These are phyloP conservation scores for Amphiprion percula DNA, from an alignment of 2,113 vertebrate genomes.

Conservation along the genomic window DNA sequence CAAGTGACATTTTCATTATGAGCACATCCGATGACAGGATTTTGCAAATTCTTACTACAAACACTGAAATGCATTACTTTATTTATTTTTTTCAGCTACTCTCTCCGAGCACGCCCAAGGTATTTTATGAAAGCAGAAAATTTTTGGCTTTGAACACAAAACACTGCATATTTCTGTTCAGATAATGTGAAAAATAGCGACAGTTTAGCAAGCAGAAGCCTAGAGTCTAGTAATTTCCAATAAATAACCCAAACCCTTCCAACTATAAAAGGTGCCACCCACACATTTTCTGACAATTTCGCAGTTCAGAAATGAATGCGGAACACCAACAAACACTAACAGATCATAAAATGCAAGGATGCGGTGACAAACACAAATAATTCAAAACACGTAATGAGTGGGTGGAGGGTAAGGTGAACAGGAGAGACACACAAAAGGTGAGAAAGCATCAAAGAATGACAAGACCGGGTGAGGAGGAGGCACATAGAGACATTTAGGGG, in stretches of 20 bases:
- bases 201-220: slow-evolving; percentile 3
- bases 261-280: slow-evolving; percentile 64
- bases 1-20: slow-evolving; percentile 6
- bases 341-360: slow-evolving; percentile 53
- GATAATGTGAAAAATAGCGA: slow-evolving; percentile 10
- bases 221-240: slow-evolving; percentile 20
- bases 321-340: slow-evolving; percentile 45
- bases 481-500: slow-evolving; percentile 64
- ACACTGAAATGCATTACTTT: neutral
- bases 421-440: slow-evolving; percentile 43
- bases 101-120: neutral
- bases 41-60: slow-evolving; percentile 16
- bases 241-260: slow-evolving; percentile 36
- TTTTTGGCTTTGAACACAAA: neutral
- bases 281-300: slow-evolving; percentile 26
- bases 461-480: slow-evolving; percentile 28
- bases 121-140: slow-evolving; percentile 20
- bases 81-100: neutral
- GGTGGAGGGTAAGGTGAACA: slow-evolving; percentile 37
- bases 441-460: slow-evolving; percentile 43
- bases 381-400: slow-evolving; percentile 38
- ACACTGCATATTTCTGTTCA: neutral
- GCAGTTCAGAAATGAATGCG: slow-evolving; percentile 30
- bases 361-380: slow-evolving; percentile 27
- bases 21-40: slow-evolving; percentile 1